Base-by-base conservation (phyloP, 2,113 vertebrate genomes). In the Pituophis catenifer region DNA sequence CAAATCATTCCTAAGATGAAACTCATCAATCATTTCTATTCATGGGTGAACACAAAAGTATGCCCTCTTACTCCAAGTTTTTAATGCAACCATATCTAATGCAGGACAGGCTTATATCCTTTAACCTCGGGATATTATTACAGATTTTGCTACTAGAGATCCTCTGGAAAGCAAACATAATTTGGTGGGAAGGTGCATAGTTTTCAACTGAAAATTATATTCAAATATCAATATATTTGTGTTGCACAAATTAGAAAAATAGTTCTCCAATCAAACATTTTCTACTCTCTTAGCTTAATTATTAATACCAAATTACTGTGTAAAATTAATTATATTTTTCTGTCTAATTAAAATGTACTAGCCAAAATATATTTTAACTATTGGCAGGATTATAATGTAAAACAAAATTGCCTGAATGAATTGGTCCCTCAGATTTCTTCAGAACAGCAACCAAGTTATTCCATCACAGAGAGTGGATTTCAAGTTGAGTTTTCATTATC, bases 321-420 rank as follows among this genome's bases (percentile, higher is more conserved):
- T 57, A 52, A 86, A 23, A 89, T 91, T 85, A 90, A 55, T 91
- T 89, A 29, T 90, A 89, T 90, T 54, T 89, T 93, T 89, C 57
- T 86, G 29, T 65, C 44, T 90, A 53, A 86, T 85, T 57, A 50
- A 92, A 70, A 55, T 88, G 53, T 33, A 44, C 44, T 50, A 24
- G 50, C 87, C 87, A 81, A 59, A 89, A 89, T 91, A 81, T 85
- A 91, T 59, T 91, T 55, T 15, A 48, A 29, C 21, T 89, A 62
- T 70, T 93, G 65, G 65, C 65, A 91, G 65, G 26, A 93, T 62
- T 91, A 53, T 44, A 91, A 58, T 13, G 55, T 58, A 86, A 91
- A 89, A 93, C 54, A 91, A 91, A 89, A 91, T 65, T 88, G 33
- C 26, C 59, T 44, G 62, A 59, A 53, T 86, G 1, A 8, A 38